phyloP scores from a whole-genome alignment of 92 coral and sea anemone species.

The Nematostella vectensis region DNA sequence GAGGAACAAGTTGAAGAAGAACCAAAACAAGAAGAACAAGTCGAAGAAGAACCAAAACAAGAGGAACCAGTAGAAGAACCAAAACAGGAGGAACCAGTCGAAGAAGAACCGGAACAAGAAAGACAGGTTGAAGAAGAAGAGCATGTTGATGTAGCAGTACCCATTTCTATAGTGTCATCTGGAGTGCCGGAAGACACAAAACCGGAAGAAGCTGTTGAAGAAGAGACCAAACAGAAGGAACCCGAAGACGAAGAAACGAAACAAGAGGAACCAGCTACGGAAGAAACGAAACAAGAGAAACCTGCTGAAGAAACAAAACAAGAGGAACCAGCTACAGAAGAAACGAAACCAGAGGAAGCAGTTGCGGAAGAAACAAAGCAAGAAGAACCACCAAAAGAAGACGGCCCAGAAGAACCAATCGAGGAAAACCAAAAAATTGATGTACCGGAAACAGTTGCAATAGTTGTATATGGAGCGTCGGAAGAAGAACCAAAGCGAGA shows the following conservation, averaged over 20 bases:
- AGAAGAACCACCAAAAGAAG: background rate
- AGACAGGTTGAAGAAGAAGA: constrained; percentile 1
- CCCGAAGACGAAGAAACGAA: background rate
- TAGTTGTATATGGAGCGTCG: too few species aligned
- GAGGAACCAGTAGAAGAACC: constrained; percentile 9
- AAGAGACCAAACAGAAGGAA: constrained; percentile 1
- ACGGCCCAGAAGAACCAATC: background rate
- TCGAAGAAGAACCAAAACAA: background rate
- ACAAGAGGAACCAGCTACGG: background rate
- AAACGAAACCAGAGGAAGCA: background rate
- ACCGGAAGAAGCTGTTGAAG: background rate
- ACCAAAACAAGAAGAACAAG: background rate
- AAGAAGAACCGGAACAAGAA: constrained; percentile 6
- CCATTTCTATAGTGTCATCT: background rate
- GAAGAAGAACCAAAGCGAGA: background rate
- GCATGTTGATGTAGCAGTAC: background rate
- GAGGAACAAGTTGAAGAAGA: background rate
- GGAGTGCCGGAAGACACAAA: constrained; percentile 1
- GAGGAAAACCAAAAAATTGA: background rate
- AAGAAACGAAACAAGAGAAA: background rate
- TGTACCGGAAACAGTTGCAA: background rate
- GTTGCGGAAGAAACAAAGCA: background rate
- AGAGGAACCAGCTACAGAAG: background rate
- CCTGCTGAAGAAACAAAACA: background rate
- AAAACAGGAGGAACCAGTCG: background rate